These are phyloP conservation scores for Imbricaverruca yamaguchii DNA, from an alignment of 2,888 invertebrate genomes.

Conservation along the genomic window DNA sequence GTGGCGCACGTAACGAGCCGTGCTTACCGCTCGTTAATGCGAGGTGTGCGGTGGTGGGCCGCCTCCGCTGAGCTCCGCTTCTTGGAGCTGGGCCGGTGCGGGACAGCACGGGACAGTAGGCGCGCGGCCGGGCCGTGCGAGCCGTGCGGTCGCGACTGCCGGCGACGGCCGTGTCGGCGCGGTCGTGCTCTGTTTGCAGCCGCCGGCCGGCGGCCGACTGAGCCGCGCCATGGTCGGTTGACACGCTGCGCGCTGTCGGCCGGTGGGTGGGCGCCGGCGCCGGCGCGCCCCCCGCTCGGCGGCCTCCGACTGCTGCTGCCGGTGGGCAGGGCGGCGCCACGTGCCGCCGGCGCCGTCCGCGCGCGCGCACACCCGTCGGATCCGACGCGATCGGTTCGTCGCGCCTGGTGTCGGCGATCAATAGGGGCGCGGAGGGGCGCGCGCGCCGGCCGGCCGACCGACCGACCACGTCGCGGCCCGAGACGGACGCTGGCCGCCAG, in stretches of 20 bases:
- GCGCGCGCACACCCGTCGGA: background rate
- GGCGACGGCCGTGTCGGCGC: too few relatives aligned
- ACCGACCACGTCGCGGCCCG: background rate
- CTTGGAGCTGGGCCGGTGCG: too few relatives aligned
- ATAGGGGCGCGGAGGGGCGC: background rate
- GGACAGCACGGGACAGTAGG: too few relatives aligned
- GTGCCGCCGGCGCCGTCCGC: background rate
- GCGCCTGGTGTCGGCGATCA: background rate
- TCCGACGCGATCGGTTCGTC: background rate
- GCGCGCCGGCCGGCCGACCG: background rate
- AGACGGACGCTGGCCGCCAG: slow-evolving; percentile 2
- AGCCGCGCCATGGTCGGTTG: too few relatives aligned
- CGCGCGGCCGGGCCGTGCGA: too few relatives aligned
- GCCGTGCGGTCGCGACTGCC: too few relatives aligned
- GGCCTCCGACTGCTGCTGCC: background rate
- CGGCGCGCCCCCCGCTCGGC: background rate
- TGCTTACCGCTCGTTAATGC: background rate
- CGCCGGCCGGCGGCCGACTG: background rate
- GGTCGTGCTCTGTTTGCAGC: background rate
- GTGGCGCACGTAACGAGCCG: background rate
- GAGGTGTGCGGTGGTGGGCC: background rate
- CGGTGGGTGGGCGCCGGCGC: background rate
- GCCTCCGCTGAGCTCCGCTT: too few relatives aligned
- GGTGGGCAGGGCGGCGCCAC: background rate
- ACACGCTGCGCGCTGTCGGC: too few relatives aligned